Evolutionary conservation across 1,140 invertebrate genomes (phyloP).

Genomic region (Mycetomoellerius zeteki): DNA sequence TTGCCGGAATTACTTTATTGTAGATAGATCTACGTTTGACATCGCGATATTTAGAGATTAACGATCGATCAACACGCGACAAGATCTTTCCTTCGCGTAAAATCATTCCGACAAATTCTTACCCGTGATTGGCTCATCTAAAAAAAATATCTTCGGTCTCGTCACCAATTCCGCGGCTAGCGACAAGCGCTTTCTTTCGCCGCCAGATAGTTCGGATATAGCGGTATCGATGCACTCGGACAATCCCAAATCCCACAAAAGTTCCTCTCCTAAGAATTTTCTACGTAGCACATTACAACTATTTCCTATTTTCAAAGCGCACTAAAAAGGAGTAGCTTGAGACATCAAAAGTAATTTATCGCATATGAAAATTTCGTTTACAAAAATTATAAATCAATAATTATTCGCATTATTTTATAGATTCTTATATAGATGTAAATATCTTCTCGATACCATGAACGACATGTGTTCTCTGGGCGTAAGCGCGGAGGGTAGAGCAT

Average conservation of each 20-base stretch:
- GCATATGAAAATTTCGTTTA: background rate
- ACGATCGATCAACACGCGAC: background rate
- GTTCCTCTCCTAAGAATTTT: constrained; percentile 85
- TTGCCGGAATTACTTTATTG: no score
- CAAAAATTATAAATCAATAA: background rate
- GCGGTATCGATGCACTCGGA: constrained; percentile 88
- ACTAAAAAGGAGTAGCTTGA: constrained; percentile 54
- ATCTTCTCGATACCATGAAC: constrained; percentile 66
- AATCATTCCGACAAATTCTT: constrained; percentile 19
- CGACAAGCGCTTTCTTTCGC: constrained; percentile 93
- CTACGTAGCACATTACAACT: background rate
- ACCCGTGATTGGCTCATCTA: constrained; percentile 89
- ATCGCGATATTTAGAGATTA: background rate
- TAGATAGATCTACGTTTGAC: background rate
- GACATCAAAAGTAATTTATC: background rate
- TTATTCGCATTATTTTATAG: background rate
- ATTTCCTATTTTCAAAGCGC: constrained; percentile 86
- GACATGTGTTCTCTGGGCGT: constrained; percentile 70
- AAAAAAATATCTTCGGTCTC: constrained; percentile 91
- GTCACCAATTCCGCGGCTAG: constrained; percentile 93
- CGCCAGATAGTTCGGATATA: constrained; percentile 91
- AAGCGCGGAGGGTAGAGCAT: constrained; percentile 63
- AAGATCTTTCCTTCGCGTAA: background rate
- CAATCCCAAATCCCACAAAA: constrained; percentile 88
- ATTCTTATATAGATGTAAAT: background rate